Evolutionary conservation across 35 echinoderm and acorn worm genomes (phyloP).

Genomic region (Apostichopus californicus): DNA sequence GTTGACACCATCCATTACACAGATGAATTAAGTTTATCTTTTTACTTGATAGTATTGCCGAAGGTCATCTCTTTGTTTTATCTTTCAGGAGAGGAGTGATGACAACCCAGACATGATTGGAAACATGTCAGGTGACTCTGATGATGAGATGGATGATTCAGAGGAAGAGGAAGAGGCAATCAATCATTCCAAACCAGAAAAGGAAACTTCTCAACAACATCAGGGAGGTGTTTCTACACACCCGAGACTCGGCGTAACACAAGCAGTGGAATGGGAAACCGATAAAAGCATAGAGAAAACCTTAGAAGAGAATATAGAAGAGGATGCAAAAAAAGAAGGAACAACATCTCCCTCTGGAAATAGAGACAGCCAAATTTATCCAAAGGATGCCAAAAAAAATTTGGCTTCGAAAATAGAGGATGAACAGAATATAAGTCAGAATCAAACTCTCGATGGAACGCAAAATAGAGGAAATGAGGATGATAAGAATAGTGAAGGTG

Average conservation of each 20-base stretch:
- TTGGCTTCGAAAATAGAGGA: background rate
- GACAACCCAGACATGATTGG: background rate
- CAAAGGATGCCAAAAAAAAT: too few relatives aligned
- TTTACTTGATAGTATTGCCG: too few relatives aligned
- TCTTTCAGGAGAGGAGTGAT: background rate
- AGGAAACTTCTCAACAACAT: background rate
- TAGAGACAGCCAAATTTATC: too few relatives aligned
- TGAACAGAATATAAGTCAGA: background rate
- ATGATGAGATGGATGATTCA: background rate
- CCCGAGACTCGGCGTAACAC: background rate
- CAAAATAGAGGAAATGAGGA: background rate
- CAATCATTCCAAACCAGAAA: background rate
- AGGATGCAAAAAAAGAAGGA: background rate
- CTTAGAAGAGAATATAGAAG: background rate
- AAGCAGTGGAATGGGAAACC: background rate
- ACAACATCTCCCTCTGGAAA: background rate
- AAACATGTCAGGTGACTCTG: background rate
- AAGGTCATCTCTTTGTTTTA: background rate
- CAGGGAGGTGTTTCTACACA: background rate
- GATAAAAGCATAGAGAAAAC: background rate
- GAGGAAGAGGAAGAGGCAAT: background rate
- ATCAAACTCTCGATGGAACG: background rate
- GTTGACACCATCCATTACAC: too few relatives aligned
- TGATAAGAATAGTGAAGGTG: background rate
- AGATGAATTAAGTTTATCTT: too few relatives aligned